These are phyloP conservation scores for Nasonia giraulti DNA, from an alignment of 1,140 invertebrate species.

Conservation along the genomic window DNA sequence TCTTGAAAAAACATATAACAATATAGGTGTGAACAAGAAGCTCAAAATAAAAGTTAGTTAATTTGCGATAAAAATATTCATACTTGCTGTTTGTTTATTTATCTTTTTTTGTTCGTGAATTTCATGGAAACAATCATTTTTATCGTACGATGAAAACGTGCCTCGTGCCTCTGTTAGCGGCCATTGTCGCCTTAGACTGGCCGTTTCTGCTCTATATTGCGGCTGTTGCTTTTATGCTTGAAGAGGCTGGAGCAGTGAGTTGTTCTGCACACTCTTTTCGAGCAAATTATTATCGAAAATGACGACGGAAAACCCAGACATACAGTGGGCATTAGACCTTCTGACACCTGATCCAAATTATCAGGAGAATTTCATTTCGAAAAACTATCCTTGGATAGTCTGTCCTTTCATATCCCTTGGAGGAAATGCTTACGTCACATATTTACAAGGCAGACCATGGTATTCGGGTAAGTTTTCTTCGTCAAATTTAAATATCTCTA, in stretches of 20 bases:
- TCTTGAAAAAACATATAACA: background rate
- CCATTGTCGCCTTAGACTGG: background rate
- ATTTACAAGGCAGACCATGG: background rate
- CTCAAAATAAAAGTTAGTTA: background rate
- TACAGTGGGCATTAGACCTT: conserved; percentile 45
- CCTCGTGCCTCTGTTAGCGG: background rate
- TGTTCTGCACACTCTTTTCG: background rate
- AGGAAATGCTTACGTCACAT: background rate
- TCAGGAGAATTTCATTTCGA: conserved; percentile 41
- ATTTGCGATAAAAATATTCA: no score
- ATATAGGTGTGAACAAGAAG: background rate
- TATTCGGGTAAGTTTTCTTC: conserved; percentile 31
- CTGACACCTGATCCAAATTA: conserved; percentile 32
- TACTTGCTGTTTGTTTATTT: background rate
- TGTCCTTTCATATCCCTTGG: background rate
- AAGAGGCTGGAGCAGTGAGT: background rate
- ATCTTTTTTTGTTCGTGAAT: background rate
- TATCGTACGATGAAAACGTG: background rate
- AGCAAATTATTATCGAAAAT: conserved; percentile 19
- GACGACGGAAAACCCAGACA: background rate
- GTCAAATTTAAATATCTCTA: background rate
- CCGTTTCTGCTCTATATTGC: no score
- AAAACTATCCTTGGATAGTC: conserved; percentile 27
- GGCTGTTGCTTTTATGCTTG: background rate
- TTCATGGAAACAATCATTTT: background rate